Evolutionary conservation across 2,797 vertebrate species (phyloP), one percentile per base, ranked within the genome.

Genomic region (Oryzias dopingdopingensis): DNA sequence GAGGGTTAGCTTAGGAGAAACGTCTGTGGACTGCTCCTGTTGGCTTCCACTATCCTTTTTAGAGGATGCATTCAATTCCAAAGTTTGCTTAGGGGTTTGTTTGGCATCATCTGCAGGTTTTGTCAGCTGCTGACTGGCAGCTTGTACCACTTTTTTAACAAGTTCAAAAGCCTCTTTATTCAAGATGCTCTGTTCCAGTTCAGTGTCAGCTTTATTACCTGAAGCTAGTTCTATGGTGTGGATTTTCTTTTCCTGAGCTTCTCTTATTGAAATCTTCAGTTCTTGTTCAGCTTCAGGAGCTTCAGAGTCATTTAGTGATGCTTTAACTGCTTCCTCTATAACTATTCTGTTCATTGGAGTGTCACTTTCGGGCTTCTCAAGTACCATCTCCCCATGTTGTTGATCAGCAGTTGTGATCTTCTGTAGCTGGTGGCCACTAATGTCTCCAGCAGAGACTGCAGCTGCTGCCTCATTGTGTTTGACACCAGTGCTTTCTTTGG

Each of bases 121-220:
- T 4, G 54, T 72, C 1, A 22, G 44, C 12, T 57, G 56, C 20
- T 58, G 48, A 32, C 49, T 40, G 4, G 69, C 42, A 29, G 58
- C 49, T 8, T 58, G 64, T 14, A 2, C 24, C 6, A 20, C 26
- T 49, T 52, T 44, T 26, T 26, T 70, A 50, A 49, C 8, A 37
- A 29, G 29, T 42, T 47, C 29, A 44, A 5, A n/a, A 7, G 4
- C 10, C 22, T 62, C 50, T 58, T 56, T 54, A 0, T 23, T 40
- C 0, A 41, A 4, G 14, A 0, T 60, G 22, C 50, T 63, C 40
- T 52, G 23, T 32, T 55, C 2, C 22, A 48, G 42, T 59, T 62
- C 70, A 4, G 18, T 14, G n/a, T 47, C 14, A 57, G 6, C 49
- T 42, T 42, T 67, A 23, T 46, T 59, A 29, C 22, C 41, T 32